Conservation (phyloP, 2,113 vertebrate species). For the Dicerorhinus sumatrensis region DNA sequence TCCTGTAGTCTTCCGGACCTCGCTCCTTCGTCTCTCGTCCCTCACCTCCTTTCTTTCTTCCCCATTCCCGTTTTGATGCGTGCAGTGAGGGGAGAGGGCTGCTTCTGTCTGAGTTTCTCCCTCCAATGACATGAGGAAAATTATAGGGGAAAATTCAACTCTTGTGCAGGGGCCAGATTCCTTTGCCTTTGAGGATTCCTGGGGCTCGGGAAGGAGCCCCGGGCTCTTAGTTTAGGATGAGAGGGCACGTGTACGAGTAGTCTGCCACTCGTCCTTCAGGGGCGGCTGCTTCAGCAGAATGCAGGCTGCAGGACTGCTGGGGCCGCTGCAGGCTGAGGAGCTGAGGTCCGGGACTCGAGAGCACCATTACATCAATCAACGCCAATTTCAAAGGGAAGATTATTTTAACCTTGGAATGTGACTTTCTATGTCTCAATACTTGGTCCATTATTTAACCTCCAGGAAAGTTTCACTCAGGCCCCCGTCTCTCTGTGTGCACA, state of each 20-base stretch:
- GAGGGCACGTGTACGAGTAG: not conserved
- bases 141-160: not conserved
- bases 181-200: not conserved
- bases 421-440: conserved; percentile 63
- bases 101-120: not conserved
- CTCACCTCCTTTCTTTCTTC: not conserved
- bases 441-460: conserved; percentile 58
- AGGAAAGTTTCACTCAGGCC: not conserved
- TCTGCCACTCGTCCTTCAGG: not conserved
- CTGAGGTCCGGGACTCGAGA: not conserved
- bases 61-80: not conserved
- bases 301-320: not conserved
- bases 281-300: conserved; percentile 34
- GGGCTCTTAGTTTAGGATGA: not conserved
- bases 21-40: not conserved
- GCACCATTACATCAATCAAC: conserved; percentile 61
- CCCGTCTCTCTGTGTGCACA: not conserved
- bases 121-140: not conserved
- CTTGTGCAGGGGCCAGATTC: not conserved
- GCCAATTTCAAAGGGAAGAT: conserved; percentile 70
- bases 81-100: not conserved
- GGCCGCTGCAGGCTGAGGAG: not conserved
- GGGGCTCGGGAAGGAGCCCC: too few species aligned
- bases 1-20: not conserved
- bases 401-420: conserved; percentile 71